Evolutionary conservation across 1,140 invertebrate species (phyloP), one percentile per base, ranked within the genome.

Genomic region (Copidosoma floridanum): DNA sequence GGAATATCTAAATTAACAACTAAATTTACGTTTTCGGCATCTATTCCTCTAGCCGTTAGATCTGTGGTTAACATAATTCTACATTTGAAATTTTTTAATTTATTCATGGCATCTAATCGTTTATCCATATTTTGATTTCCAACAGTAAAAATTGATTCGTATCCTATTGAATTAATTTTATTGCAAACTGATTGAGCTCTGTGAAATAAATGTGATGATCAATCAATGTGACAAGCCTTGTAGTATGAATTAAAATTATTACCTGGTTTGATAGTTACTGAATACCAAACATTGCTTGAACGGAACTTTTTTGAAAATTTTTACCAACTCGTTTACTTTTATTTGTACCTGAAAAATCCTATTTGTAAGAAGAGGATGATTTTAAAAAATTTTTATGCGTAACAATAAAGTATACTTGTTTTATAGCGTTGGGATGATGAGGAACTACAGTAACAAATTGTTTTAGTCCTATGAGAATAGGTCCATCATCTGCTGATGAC

Each of bases 241-340:
- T 37, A 35, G 6, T 64, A 44, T 55, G 65, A 44, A 32, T 32
- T 6, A 32, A 32, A 6, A 32, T 32, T 8, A 24, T 64, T 75
- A 90, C 86, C 85, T 85, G 18, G 84, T 83, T 75, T 95, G 89
- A 73, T 90, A 91, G 75, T 95, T 96, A 44, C 89, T 89, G 81
- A 98, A 99, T 27, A 98, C 83, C 3, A 98, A 76, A 71, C 91
- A 93, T 75, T 98, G 96, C 50, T 91, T 90, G 73, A 95, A 98
- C 21, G 85, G 76, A 21, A 90, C 78, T 57, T 81, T 84, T 2
- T 82, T 81, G 38, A 98, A 80, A 46, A 98, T 85, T 68, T 87
- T 82, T 2, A 84, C 61, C 4, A 97, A 75, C 65, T 86, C 84
- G 24, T 87, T 78, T 59, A 89, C 81, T 79, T 95, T 95, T 40